phyloP scores from a whole-genome alignment of 2,888 invertebrate species.

The Sarcophaga carnaria region DNA sequence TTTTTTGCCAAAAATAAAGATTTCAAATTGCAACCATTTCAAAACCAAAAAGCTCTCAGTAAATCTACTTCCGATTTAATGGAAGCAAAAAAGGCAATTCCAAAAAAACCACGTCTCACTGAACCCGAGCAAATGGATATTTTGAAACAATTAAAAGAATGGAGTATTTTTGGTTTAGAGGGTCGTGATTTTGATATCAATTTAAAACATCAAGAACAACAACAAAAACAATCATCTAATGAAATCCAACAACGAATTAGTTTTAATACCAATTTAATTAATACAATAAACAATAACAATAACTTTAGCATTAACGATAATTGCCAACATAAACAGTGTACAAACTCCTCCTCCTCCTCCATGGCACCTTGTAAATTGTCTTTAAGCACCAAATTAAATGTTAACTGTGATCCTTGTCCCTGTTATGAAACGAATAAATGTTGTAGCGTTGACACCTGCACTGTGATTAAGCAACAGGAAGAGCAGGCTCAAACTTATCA shows the following conservation, averaged over 20 bases:
- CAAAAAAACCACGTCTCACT: slow-evolving; percentile 70
- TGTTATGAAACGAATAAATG: slow-evolving; percentile 71
- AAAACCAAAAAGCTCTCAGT: slow-evolving; percentile 63
- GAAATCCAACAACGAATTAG: slow-evolving; percentile 72
- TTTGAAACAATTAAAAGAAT: slow-evolving; percentile 80
- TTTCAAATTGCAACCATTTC: slow-evolving; percentile 81
- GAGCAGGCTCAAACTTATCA: neutral
- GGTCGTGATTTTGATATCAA: slow-evolving; percentile 76
- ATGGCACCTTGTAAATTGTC: slow-evolving; percentile 62
- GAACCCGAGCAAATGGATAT: slow-evolving; percentile 77
- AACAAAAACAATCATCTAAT: slow-evolving; percentile 49
- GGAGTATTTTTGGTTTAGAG: slow-evolving; percentile 80
- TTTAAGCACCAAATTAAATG: slow-evolving; percentile 71
- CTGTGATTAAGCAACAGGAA: slow-evolving; percentile 12
- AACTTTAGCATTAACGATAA: slow-evolving; percentile 48
- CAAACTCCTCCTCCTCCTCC: slow-evolving; percentile 44
- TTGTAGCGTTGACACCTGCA: slow-evolving; percentile 47
- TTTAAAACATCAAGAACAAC: slow-evolving; percentile 46
- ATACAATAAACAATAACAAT: slow-evolving; percentile 60
- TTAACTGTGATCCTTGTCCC: slow-evolving; percentile 76
- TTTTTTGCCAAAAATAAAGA: slow-evolving; percentile 83
- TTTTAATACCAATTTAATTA: slow-evolving; percentile 53
- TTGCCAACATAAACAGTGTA: slow-evolving; percentile 48
- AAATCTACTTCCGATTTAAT: slow-evolving; percentile 76
- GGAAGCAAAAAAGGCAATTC: slow-evolving; percentile 50